Evolutionary conservation across 1,140 invertebrate species (phyloP).

Genomic region (Trichonephila clavata): DNA sequence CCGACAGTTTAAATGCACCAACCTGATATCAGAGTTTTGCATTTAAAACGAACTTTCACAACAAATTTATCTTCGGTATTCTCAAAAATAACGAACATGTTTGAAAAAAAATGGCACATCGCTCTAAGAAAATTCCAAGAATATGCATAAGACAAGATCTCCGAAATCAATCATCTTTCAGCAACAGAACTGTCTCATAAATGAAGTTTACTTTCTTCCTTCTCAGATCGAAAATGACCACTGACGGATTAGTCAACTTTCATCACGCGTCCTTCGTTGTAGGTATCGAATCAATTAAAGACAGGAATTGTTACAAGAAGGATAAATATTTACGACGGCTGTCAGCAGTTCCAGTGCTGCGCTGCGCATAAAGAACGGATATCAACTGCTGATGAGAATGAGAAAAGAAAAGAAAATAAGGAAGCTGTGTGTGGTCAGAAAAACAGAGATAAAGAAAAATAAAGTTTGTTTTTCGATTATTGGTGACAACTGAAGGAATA

Average conservation of each 20-base stretch:
- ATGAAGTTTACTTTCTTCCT: not conserved
- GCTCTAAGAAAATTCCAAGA: not conserved
- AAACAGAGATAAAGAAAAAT: not conserved
- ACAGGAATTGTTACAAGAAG: not conserved
- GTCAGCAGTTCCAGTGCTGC: not conserved
- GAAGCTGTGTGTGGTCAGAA: slow-evolving; percentile 4
- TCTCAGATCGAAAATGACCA: not conserved
- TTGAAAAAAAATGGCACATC: no score
- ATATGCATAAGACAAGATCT: not conserved
- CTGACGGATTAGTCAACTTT: not conserved
- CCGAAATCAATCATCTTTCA: not conserved
- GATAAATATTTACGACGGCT: slow-evolving; percentile 33
- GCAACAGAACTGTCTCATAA: not conserved
- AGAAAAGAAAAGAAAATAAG: no score
- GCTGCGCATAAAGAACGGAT: slow-evolving; percentile 1
- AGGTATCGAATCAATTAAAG: slow-evolving; percentile 10
- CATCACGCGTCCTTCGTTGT: not conserved
- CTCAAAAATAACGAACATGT: not conserved
- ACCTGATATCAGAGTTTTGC: no score
- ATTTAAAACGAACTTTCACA: not conserved
- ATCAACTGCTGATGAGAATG: no score
- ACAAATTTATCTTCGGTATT: not conserved
- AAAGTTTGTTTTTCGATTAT: not conserved
- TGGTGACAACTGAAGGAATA: not conserved
- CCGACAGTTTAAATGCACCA: no score